Conservation (phyloP, 2,797 vertebrate species). For the Lithobates pipiens region DNA sequence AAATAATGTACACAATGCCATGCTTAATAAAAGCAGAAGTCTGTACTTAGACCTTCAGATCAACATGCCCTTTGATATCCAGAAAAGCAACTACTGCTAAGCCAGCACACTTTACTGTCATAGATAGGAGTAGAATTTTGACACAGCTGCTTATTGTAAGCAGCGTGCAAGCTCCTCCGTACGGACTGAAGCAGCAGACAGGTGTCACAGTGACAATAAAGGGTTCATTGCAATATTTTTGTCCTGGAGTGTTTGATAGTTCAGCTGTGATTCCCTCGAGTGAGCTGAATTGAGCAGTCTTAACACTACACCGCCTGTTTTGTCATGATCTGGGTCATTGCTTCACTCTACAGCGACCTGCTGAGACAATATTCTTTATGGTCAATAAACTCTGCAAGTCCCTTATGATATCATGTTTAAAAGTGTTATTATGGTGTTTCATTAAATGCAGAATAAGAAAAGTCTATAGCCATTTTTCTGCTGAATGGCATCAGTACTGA, state of each 20-base stretch:
- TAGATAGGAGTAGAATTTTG: not conserved
- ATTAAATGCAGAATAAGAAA: slow-evolving; percentile 48
- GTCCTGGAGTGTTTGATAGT: not conserved
- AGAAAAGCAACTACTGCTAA: too few species aligned
- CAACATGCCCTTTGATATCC: too few species aligned
- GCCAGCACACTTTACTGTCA: not conserved
- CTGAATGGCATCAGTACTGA: not conserved
- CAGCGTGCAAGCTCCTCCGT: not conserved
- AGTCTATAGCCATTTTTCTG: slow-evolving; percentile 28
- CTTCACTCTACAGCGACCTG: slow-evolving; percentile 20
- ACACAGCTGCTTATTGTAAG: not conserved
- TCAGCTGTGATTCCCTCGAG: slow-evolving; percentile 6
- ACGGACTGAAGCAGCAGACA: not conserved
- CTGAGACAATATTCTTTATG: slow-evolving; percentile 54
- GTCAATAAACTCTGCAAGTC: slow-evolving; percentile 53
- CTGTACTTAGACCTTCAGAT: too few species aligned
- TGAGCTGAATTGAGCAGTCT: slow-evolving; percentile 5
- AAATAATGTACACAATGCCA: too few species aligned
- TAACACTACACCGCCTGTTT: slow-evolving; percentile 15
- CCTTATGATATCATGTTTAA: slow-evolving; percentile 44
- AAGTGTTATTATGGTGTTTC: slow-evolving; percentile 45
- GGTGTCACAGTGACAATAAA: not conserved
- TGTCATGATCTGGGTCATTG: slow-evolving; percentile 55
- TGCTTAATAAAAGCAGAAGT: too few species aligned
- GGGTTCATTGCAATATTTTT: not conserved